These are phyloP conservation scores for Luperina testacea DNA, from an alignment of 2,888 invertebrate species.

Conservation along the genomic window DNA sequence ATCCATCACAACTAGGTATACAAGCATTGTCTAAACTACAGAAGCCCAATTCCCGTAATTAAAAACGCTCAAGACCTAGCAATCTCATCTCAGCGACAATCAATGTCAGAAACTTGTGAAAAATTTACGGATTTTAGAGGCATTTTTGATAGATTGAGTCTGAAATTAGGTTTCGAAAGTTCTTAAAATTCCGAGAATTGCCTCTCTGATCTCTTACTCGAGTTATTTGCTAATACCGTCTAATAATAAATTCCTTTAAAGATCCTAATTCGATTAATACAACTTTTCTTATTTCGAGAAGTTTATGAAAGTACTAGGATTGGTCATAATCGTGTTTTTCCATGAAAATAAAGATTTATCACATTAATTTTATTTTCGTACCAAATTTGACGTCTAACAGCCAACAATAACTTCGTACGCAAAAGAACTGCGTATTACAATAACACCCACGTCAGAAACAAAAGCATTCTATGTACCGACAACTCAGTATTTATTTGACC, in stretches of 20 bases:
- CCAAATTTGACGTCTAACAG: neutral
- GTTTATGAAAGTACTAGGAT: neutral
- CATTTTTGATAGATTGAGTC: no score
- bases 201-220: neutral
- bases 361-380: neutral
- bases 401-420: neutral
- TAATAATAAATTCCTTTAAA: constrained; percentile 4
- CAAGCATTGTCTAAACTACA: neutral
- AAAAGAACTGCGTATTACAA: constrained; percentile 22
- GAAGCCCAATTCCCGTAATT: neutral
- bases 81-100: neutral
- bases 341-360: neutral
- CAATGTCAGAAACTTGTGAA: neutral
- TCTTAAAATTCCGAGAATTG: no score
- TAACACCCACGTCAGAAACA: constrained; percentile 22
- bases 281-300: neutral
- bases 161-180: no score
- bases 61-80: no score
- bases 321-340: neutral
- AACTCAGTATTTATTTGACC: constrained; percentile 42
- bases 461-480: constrained; percentile 11
- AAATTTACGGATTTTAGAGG: neutral
- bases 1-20: neutral
- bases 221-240: constrained; percentile 1
- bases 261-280: neutral